Evolutionary conservation across 2,888 invertebrate genomes (phyloP).

Genomic region (Drosophila pegasa): DNA sequence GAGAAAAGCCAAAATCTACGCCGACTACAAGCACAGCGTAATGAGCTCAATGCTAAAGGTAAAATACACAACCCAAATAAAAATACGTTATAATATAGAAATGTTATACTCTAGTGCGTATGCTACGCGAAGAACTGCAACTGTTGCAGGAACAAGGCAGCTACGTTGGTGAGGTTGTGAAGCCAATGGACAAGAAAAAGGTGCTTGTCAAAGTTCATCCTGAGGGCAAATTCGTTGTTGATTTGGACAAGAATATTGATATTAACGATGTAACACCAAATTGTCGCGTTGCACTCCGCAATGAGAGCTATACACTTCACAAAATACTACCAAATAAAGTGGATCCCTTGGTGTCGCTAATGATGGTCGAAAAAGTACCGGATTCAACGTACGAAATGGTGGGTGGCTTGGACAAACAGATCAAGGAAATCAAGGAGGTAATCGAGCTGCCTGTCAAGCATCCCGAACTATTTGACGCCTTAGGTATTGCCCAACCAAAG

Average conservation of each 20-base stretch:
- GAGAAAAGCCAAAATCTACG: conserved; percentile 99
- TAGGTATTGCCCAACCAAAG: conserved; percentile 99
- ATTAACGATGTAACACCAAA: conserved; percentile 99
- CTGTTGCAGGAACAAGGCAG: conserved; percentile 98
- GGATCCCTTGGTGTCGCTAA: conserved; percentile 98
- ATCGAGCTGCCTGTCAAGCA: conserved; percentile 99
- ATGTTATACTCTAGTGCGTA: conserved; percentile 90
- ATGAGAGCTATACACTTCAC: conserved; percentile 99
- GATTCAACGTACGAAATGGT: conserved; percentile 99
- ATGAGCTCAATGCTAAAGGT: conserved; percentile 99
- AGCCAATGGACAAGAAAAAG: conserved; percentile 99
- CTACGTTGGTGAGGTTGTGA: conserved; percentile 99
- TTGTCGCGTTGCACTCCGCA: conserved; percentile 97
- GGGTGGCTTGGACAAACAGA: conserved; percentile 99
- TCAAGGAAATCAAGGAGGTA: conserved; percentile 99
- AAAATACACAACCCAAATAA: conserved; percentile 27
- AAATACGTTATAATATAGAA: not conserved
- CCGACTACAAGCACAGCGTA: conserved; percentile 98
- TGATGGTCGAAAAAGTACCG: conserved; percentile 99
- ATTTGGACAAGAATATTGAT: conserved; percentile 99
- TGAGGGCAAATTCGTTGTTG: conserved; percentile 99
- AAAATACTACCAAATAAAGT: conserved; percentile 99
- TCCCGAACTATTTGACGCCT: conserved; percentile 99
- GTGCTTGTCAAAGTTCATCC: conserved; percentile 99
- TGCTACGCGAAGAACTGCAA: conserved; percentile 98